phyloP scores from a whole-genome alignment of 1,140 invertebrate species.

The Armadillidium nasatum region DNA sequence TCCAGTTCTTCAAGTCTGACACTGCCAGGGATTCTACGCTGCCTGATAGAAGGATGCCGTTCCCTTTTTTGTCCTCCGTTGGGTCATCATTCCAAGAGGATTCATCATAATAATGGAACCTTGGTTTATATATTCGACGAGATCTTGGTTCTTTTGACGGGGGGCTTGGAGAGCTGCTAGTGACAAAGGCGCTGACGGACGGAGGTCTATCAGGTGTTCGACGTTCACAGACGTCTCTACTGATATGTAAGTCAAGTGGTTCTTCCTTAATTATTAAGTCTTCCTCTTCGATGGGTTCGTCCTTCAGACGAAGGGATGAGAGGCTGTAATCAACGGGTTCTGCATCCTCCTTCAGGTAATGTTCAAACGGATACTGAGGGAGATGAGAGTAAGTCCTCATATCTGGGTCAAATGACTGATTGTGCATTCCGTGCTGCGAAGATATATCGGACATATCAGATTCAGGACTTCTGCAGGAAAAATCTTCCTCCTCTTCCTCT shows the following conservation, averaged over 20 bases:
- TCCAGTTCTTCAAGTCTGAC: constrained; percentile 25
- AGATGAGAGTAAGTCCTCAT: neutral
- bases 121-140: constrained; percentile 40
- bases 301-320: constrained; percentile 35
- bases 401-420: neutral
- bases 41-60: neutral
- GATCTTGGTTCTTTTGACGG: constrained; percentile 35
- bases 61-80: constrained; percentile 14
- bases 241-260: constrained; percentile 36
- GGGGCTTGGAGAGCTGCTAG: constrained; percentile 32
- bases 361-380: constrained; percentile 26
- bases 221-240: constrained; percentile 25
- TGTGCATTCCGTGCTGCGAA: constrained; percentile 14
- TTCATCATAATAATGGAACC: constrained; percentile 41
- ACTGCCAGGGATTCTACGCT: constrained; percentile 21
- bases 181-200: neutral
- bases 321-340: constrained; percentile 43
- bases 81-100: constrained; percentile 27
- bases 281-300: constrained; percentile 35
- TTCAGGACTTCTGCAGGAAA: constrained; percentile 37
- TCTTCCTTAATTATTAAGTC: constrained; percentile 35
- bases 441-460: constrained; percentile 38
- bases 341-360: constrained; percentile 27
- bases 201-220: constrained; percentile 24
- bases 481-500: constrained; percentile 32